These are phyloP conservation scores for Mallotus villosus DNA, from an alignment of 2,797 vertebrate species.

Conservation along the genomic window DNA sequence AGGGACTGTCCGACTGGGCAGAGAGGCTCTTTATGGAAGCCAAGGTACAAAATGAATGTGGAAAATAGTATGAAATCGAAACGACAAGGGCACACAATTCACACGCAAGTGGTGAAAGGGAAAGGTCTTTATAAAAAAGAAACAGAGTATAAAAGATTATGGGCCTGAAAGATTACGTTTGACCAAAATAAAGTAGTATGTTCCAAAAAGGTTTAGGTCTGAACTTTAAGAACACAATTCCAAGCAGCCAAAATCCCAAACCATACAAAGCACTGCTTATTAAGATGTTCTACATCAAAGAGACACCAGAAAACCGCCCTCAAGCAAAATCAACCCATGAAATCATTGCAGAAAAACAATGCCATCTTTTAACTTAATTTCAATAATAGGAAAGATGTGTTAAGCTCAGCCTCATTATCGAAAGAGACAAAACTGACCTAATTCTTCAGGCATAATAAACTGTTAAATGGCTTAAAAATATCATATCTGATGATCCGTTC, in stretches of 20 bases:
- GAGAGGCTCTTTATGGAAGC: slow-evolving; percentile 61
- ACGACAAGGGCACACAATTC: slow-evolving; percentile 46
- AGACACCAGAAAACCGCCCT: neutral
- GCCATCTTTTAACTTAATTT: slow-evolving; percentile 33
- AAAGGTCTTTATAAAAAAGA: slow-evolving; percentile 41
- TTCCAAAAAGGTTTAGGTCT: slow-evolving; percentile 4
- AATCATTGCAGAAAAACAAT: slow-evolving; percentile 49
- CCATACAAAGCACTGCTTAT: neutral
- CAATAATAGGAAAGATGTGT: slow-evolving; percentile 66
- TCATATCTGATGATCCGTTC: slow-evolving; percentile 58
- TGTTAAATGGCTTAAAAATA: slow-evolving; percentile 68
- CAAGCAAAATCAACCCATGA: slow-evolving; percentile 28
- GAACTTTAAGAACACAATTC: neutral
- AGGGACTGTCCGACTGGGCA: slow-evolving; percentile 68
- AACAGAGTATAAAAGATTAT: slow-evolving; percentile 32
- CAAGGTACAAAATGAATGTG: slow-evolving; percentile 63
- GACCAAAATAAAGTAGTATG: slow-evolving; percentile 33
- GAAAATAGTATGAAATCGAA: slow-evolving; percentile 65
- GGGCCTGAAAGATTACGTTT: slow-evolving; percentile 26
- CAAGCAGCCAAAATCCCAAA: neutral
- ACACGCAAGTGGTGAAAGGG: slow-evolving; percentile 50
- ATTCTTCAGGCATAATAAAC: slow-evolving; percentile 74
- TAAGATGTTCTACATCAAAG: neutral
- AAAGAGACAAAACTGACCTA: slow-evolving; percentile 66
- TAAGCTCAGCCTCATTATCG: slow-evolving; percentile 66